Evolutionary conservation across 2,888 invertebrate genomes (phyloP), one percentile per base, ranked within the genome.

Genomic region (Anarsia innoxiella): DNA sequence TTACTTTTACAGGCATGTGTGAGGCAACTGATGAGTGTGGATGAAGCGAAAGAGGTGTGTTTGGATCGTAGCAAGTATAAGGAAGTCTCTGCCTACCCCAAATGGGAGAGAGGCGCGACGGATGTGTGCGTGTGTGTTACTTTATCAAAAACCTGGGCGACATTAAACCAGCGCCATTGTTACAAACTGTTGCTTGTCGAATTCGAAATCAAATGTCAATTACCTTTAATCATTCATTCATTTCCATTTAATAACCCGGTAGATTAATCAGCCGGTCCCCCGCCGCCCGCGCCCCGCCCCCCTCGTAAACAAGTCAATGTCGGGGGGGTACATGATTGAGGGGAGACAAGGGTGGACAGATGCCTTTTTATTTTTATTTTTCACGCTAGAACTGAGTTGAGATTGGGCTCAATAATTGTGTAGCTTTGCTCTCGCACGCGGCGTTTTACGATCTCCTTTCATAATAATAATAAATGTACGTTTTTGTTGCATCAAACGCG

Each of bases 291-390:
- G 19, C 8, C 34, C 12, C 26, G 13, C 31, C 12, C n/a, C 37
- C 16, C 31, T 35, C 29, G 36, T 41, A 44, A 44, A 44, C 44
- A 44, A 41, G 36, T 42, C 23, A 28, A 13, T 28, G 28, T 13
- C 13, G 3, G n/a, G 30, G 11, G 33, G 37, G 19, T 41, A 26
- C 19, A 19, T 3, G 19, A 8, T 9, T 25, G 33, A 19, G 23
- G 31, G 46, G 31, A 23, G 31, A 36, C 26, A 23, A 33, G 41
- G 42, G 38, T 33, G 46, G 46, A 47, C 53, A 51, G 50, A 53
- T 51, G 50, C 40, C 44, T 43, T 46, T 50, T 51, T 45, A 46
- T 49, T 53, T 51, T 49, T 46, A 46, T 51, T 47, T 45, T 48
- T 47, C 49, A 50, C 45, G 45, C 46, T 40, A 42, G 40, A 37